Percentiles rank a stretch among this genome's conserved stretches.
Conservation (phyloP, 2,888 invertebrate species). For the Anoncus sp. region DNA sequence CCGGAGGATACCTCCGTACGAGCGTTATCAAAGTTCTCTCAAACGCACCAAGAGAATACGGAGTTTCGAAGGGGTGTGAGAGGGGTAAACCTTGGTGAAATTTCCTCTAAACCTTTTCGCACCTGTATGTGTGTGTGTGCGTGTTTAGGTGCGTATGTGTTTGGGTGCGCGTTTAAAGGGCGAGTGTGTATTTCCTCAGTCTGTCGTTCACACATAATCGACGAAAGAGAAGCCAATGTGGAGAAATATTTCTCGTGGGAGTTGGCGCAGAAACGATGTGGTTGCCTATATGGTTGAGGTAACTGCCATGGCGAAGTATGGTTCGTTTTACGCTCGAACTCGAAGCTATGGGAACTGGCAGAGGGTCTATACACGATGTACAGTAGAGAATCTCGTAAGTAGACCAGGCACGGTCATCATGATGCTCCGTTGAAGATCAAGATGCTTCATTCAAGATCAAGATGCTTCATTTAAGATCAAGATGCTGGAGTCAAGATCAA, state of each 20-base stretch:
- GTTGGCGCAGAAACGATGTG: background rate
- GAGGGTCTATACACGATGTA: background rate
- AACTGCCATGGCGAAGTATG: background rate
- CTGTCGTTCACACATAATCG: conserved; percentile 56
- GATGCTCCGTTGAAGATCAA: too few relatives aligned
- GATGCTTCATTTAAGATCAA: too few relatives aligned
- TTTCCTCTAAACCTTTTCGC: conserved; percentile 3
- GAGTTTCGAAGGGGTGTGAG: conserved; percentile 19
- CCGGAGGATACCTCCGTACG: background rate
- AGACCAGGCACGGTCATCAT: too few relatives aligned
- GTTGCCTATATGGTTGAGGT: background rate
- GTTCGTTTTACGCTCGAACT: conserved; percentile 16
- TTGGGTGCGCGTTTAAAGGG: background rate
- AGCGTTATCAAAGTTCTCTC: conserved; percentile 55
- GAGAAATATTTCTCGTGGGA: conserved; percentile 49
- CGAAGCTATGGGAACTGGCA: conserved; percentile 4
- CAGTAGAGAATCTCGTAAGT: background rate
- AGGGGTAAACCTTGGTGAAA: conserved; percentile 33
- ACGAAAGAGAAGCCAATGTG: conserved; percentile 34
- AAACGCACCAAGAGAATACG: conserved; percentile 40
- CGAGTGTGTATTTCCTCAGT: conserved; percentile 22
- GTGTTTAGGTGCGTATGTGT: too few relatives aligned
- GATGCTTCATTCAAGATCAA: too few relatives aligned
- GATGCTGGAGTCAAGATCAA: too few relatives aligned
- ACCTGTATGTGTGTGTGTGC: background rate